Evolutionary conservation across 1,140 invertebrate genomes (phyloP), one percentile per base, ranked within the genome.

Genomic region (Drosophila eugracilis): DNA sequence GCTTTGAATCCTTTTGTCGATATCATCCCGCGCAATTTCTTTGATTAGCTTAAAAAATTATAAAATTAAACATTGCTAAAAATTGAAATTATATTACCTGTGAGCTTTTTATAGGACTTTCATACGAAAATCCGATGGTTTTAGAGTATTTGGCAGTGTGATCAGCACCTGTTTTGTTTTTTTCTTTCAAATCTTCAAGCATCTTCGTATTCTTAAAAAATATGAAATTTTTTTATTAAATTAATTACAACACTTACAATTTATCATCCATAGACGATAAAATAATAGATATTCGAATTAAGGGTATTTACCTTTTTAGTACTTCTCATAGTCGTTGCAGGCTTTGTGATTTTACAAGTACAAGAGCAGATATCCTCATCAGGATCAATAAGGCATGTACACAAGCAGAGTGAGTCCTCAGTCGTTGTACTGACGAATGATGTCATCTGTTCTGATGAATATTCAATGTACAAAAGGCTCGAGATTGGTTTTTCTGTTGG

Each of bases 351-450:
- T 34, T 5, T n/a, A 7, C 47, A 49, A 9, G 5, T 19, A 14
- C 47, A 49, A 12, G 47, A 49, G 17, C 47, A 49, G 6, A 49
- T 21, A 19, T 49, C 47, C 26, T 49, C 47, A 19, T 49, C 47
- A 9, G 47, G 47, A 21, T 49, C 47, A 21, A 49, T 32, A 14
- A 49, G 28, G 28, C 47, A 49, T 14, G 26, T 49, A 32, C 47
- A 49, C 17, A 49, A 34, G 7, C 47, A 49, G 34, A 49, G 17
- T 17, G 12, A 17, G n/a, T 1, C 17, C 2, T 49, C 17, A 2
- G 30, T 34, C 15, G 21, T 14, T 4, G 4, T 17, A 19, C 15
- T 19, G 5, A 15, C 1, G 4, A 10, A 9, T 41, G 37, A 12
- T 4, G 12, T n/a, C n/a, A n/a, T n/a, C n/a, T n/a, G 37, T 9